Evolutionary conservation across 2,797 vertebrate species (phyloP).

Genomic region (Argya squamiceps): DNA sequence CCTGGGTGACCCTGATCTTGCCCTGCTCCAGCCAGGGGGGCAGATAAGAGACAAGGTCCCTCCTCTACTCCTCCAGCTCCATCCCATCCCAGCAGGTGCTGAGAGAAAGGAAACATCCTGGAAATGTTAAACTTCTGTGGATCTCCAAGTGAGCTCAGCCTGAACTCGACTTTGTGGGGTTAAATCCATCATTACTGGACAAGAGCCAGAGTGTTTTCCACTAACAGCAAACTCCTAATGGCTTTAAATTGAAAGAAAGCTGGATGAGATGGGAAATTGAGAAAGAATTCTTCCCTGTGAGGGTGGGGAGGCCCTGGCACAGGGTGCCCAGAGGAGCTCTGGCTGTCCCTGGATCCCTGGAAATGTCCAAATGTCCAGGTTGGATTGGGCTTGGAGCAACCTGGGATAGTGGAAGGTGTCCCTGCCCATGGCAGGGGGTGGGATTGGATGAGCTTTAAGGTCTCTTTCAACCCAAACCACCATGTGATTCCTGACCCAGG

Average conservation of each 20-base stretch:
- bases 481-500: background rate
- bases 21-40: fast-evolving
- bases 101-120: background rate
- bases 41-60: background rate
- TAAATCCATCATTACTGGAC: background rate
- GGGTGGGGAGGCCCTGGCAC: background rate
- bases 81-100: fast-evolving
- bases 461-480: background rate
- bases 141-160: background rate
- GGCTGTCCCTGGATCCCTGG: background rate
- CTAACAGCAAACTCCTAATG: background rate
- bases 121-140: background rate
- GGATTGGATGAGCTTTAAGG: too few relatives aligned
- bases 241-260: background rate
- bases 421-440: background rate
- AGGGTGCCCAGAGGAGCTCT: background rate
- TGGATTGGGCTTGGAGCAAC: fast-evolving
- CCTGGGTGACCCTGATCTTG: fast-evolving
- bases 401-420: fast-evolving
- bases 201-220: background rate
- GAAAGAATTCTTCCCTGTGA: background rate
- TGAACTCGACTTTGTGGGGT: background rate
- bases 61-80: background rate
- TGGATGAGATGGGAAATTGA: background rate
- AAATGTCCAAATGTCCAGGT: fast-evolving